Evolutionary conservation across 1,140 invertebrate genomes (phyloP).

Genomic region (Eupristina koningsbergeri): DNA sequence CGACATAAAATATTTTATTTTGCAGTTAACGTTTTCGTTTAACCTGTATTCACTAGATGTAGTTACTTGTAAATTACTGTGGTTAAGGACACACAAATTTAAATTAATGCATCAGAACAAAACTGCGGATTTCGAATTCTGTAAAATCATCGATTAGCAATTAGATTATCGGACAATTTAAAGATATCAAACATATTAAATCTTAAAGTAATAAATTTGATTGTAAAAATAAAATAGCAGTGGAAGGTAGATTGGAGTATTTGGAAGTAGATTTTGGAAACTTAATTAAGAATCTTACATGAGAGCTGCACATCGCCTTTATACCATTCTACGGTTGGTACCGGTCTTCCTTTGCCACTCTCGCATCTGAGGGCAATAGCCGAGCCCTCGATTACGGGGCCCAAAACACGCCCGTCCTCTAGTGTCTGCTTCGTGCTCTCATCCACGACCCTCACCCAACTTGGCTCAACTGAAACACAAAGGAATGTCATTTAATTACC

Average conservation of each 20-base stretch:
- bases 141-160: too few relatives aligned
- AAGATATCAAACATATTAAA: too few relatives aligned
- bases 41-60: too few relatives aligned
- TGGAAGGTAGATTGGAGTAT: not conserved
- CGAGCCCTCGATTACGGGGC: constrained; percentile 81
- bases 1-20: too few relatives aligned
- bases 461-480: constrained; percentile 80
- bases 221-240: too few relatives aligned
- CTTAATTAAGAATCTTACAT: constrained; percentile 75
- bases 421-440: constrained; percentile 72
- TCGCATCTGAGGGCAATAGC: constrained; percentile 80
- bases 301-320: constrained; percentile 78
- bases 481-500: constrained; percentile 31
- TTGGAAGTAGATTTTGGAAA: not conserved
- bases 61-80: too few relatives aligned
- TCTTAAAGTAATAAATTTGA: too few relatives aligned
- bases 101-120: too few relatives aligned
- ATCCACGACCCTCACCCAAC: constrained; percentile 77
- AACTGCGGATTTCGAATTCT: too few relatives aligned
- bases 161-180: too few relatives aligned
- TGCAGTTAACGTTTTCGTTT: too few relatives aligned
- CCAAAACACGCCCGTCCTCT: constrained; percentile 77
- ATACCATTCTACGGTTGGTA: constrained; percentile 84
- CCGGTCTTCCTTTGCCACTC: constrained; percentile 83
- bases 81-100: too few relatives aligned